Base-by-base conservation (phyloP, 2,888 invertebrate species). In the Himalopsyche japonica region DNA sequence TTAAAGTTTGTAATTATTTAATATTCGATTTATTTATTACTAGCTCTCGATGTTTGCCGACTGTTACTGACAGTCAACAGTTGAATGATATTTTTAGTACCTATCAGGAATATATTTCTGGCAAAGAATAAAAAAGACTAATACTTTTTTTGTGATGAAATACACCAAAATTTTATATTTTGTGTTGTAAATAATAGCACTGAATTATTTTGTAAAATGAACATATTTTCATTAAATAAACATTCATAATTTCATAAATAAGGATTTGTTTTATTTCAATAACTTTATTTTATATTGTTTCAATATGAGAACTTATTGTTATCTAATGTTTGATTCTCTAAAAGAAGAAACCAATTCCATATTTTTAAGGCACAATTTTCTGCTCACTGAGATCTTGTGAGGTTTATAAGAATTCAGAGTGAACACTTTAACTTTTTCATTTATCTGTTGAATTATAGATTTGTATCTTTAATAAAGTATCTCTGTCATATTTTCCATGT, bases 211-310 rank as follows among this genome's bases (percentile, higher is more conserved):
- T 70, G 70, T 70, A 70, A 70, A 70, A 70, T 70, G 15, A 70
- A 70, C 70, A 70, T 70, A 70, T 70, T 70, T 70, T 70, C 70
- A 70, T 70, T 70, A 70, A 70, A 70, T 70, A 70, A 70, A 70
- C 70, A 70, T 70, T 70, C 70, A 70, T 70, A 70, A 70, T 70
- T 70, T 70, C 70, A 70, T 70, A 70, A 70, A 70, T 70, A 70
- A 27, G 30, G 8, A 27, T 70, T 20, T 70, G 70, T 70, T 70
- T 70, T 70, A 70, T 70, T 70, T 12, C 0, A 37, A 37, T 8
- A 37, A 37, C 4, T 20, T 8, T 24, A 1, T 57, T 49, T 49
- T 49, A 43, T 8, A 43, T 43, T 43, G 37, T 43, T 43, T 7
- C 37, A 43, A 10, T 15, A 43, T 43, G 15, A 43, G 4, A 43